Percentiles rank a stretch among this genome's conserved stretches.
Conservation (phyloP, 2,797 vertebrate species). For the Pristis pectinata region DNA sequence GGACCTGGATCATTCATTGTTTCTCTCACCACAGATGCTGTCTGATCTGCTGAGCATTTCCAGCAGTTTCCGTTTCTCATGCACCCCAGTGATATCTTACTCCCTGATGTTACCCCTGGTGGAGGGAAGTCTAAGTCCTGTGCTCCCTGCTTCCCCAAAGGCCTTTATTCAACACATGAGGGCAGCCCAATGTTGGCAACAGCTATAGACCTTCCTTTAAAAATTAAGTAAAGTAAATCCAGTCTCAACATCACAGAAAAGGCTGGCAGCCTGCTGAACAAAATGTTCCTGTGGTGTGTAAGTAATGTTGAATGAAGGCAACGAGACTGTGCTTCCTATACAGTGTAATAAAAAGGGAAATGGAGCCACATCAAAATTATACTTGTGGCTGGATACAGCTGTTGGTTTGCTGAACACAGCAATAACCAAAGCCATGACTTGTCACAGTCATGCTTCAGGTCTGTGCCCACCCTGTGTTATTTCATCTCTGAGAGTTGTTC, state of each 20-base stretch:
- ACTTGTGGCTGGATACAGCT: not conserved
- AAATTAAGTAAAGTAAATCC: not conserved
- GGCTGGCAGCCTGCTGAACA: not conserved
- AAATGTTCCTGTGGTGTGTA: not conserved
- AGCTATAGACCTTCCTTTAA: not conserved
- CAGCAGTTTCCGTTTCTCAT: no score
- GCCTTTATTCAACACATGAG: not conserved
- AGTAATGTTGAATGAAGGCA: not conserved
- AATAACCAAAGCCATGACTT: not conserved
- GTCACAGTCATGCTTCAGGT: not conserved
- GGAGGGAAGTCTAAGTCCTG: no score
- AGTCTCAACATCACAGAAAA: not conserved
- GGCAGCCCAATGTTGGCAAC: not conserved
- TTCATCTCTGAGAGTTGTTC: not conserved
- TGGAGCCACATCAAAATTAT: not conserved
- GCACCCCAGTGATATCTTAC: not conserved
- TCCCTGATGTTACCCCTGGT: not conserved
- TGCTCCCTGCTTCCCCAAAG: not conserved
- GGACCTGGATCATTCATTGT: no score
- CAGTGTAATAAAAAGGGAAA: conserved; percentile 24
- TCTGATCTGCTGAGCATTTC: no score
- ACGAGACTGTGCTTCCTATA: not conserved
- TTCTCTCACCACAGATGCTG: no score
- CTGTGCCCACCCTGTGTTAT: not conserved
- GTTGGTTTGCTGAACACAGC: conserved; percentile 21